Evolutionary conservation across 2,797 vertebrate species (phyloP).

Genomic region (Lepilemur septentrionalis): DNA sequence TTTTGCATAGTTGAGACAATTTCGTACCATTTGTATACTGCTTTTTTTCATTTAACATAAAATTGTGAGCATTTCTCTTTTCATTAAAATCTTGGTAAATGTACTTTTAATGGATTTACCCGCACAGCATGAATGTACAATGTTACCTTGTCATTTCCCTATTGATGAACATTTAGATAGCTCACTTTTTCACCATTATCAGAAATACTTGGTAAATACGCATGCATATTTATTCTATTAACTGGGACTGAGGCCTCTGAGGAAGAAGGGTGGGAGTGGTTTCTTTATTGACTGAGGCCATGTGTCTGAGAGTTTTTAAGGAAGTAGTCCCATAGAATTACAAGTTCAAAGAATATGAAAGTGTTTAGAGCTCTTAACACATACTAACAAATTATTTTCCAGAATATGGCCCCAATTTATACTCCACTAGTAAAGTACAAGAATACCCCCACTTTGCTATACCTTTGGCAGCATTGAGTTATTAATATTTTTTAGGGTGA

Average conservation of each 20-base stretch:
- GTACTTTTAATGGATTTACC: neutral
- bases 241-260: neutral
- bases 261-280: accelerated
- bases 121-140: neutral
- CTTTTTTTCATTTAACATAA: neutral
- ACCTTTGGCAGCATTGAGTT: neutral
- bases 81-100: neutral
- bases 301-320: neutral
- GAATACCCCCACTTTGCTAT: neutral
- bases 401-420: neutral
- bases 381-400: neutral
- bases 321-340: neutral
- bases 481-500: neutral
- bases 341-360: neutral
- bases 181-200: neutral
- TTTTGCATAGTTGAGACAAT: neutral
- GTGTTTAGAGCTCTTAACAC: neutral
- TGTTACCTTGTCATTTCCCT: neutral
- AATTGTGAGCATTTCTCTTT: neutral
- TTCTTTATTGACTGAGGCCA: neutral
- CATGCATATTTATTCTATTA: neutral
- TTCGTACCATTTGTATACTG: neutral
- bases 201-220: neutral
- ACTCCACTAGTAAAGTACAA: neutral
- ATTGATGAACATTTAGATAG: neutral